These are phyloP conservation scores for Lutra lutra DNA, from an alignment of 2,797 vertebrate species.

Conservation along the genomic window DNA sequence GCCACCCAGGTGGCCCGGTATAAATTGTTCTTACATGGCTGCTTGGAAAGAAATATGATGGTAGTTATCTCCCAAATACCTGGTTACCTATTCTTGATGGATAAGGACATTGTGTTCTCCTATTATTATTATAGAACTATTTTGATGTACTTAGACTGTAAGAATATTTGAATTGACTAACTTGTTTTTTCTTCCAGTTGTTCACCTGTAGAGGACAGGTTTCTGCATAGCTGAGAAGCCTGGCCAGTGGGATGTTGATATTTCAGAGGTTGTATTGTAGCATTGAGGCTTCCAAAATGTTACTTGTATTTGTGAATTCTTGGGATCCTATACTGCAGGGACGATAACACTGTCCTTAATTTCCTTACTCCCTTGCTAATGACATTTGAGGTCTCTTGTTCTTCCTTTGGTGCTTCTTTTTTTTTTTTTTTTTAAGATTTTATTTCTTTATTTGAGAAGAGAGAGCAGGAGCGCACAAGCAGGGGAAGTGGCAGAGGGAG, in stretches of 20 bases:
- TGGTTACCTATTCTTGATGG: neutral
- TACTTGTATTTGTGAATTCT: conserved; percentile 7
- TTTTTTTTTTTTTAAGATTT: neutral
- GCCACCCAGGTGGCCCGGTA: too few species aligned
- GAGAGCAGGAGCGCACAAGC: too few species aligned
- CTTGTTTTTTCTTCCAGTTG: neutral
- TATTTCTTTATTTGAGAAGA: too few species aligned
- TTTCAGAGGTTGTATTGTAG: neutral
- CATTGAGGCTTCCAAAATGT: neutral
- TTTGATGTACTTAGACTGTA: neutral
- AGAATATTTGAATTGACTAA: neutral
- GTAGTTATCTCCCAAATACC: neutral
- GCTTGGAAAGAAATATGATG: neutral
- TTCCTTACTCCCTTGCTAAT: neutral
- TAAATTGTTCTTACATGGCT: neutral
- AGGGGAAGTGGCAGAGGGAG: too few species aligned
- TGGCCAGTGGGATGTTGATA: neutral
- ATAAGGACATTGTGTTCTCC: neutral
- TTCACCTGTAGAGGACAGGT: neutral
- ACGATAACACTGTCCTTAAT: neutral
- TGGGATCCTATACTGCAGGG: conserved; percentile 5
- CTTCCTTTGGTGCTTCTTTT: neutral
- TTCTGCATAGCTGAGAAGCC: conserved; percentile 20
- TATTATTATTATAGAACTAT: neutral
- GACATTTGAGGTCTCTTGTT: neutral